Evolutionary conservation across 2,888 invertebrate genomes (phyloP).

Genomic region (Dolichopus griseipennis): DNA sequence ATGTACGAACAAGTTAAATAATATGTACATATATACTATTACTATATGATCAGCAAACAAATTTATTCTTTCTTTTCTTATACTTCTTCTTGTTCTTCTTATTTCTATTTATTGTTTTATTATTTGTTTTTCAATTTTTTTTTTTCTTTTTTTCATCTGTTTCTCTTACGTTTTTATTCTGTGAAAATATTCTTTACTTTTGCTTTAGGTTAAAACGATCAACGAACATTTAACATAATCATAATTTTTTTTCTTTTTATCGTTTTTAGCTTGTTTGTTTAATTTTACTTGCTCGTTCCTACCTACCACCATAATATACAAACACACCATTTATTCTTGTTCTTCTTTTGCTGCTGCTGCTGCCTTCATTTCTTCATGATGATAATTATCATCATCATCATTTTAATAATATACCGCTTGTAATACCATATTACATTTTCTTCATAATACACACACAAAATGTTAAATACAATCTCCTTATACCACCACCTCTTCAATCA

Average conservation of each 20-base stretch:
- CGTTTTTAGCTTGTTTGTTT: background rate
- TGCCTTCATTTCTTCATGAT: background rate
- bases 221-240: constrained; percentile 6
- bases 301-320: background rate
- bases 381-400: background rate
- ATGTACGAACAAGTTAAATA: too few relatives aligned
- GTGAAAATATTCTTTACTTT: background rate
- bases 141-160: too few relatives aligned
- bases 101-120: background rate
- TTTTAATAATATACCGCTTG: background rate
- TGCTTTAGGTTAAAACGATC: constrained; percentile 6
- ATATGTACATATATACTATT: too few relatives aligned
- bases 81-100: background rate
- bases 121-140: background rate
- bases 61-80: background rate
- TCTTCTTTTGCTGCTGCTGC: background rate
- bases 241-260: background rate
- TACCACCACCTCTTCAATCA: too few relatives aligned
- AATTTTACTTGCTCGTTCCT: background rate
- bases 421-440: background rate
- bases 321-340: too few relatives aligned
- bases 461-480: too few relatives aligned
- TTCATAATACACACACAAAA: too few relatives aligned
- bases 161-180: too few relatives aligned
- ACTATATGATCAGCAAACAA: background rate